Evolutionary conservation across 1,140 invertebrate genomes (phyloP), one percentile per base, ranked within the genome.

Genomic region (Paraescarpia echinospica): DNA sequence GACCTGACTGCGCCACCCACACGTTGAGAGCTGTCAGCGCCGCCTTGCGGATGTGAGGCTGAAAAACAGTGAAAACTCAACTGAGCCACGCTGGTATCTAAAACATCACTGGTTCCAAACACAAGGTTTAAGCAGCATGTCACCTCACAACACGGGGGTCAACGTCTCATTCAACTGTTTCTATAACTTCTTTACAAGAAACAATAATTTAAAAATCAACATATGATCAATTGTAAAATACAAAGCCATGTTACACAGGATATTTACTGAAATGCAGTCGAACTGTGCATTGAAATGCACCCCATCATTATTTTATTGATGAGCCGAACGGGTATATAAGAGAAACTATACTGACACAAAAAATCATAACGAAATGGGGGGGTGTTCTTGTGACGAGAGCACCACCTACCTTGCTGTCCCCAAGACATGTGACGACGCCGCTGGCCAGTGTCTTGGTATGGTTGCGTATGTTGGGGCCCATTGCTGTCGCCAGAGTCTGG

Each of bases 381-480:
- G 6, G 33, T n/a, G 9, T 8, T 18, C 35, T n/a, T 77, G 34
- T 31, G 18, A 35, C 35, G 2, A 35, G 1, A 33, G 35, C 48
- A 34, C 31, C 59, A 89, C 33, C 48, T 35, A 98, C 97, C 97
- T 98, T 98, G 35, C 96, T 97, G 94, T 98, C 97, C 6, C 97
- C 97, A 18, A 98, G 94, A 93, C 97, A 97, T 96, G 98, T 97
- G 91, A 99, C 96, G 93, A 99, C 97, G 0, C 97, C 97, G 5
- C 98, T 98, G 93, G 98, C 98, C 92, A 99, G 97, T 0, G 97
- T 97, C 92, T 98, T 96, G 48, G 99, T 97, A 95, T 99, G 97
- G 93, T 97, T 97, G 95, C 98, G 98, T 94, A 97, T 97, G 88
- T 97, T 97, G 1, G 98, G 96, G 0, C 98, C 98, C 97, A 99